Conservation (phyloP, 2,797 vertebrate genomes). For the Sebastes miniatus region DNA sequence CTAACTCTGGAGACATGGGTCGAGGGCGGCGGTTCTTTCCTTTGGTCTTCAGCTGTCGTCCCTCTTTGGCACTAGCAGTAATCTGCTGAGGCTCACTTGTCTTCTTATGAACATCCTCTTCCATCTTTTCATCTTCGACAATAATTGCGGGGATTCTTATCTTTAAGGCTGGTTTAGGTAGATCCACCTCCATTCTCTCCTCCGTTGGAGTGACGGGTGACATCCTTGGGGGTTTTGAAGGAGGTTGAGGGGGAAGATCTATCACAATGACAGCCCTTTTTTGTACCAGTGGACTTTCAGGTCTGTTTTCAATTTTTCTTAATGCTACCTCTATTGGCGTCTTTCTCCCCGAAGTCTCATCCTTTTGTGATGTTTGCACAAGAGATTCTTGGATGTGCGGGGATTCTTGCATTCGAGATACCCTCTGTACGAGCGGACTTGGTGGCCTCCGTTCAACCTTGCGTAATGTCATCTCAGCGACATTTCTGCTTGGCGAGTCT, state of each 20-base stretch:
- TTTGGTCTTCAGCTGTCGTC: slow-evolving; percentile 82
- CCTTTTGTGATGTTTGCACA: slow-evolving; percentile 49
- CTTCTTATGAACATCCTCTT: slow-evolving; percentile 50
- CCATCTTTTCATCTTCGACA: slow-evolving; percentile 81
- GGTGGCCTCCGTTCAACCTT: slow-evolving; percentile 79
- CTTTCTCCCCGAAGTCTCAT: slow-evolving; percentile 68
- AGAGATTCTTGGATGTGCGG: slow-evolving; percentile 52
- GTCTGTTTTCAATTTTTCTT: slow-evolving; percentile 79
- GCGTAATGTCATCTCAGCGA: slow-evolving; percentile 74
- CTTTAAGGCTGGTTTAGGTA: slow-evolving; percentile 45
- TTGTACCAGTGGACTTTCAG: slow-evolving; percentile 81
- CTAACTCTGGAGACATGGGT: slow-evolving; percentile 92
- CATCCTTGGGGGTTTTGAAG: slow-evolving; percentile 62
- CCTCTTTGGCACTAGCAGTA: slow-evolving; percentile 55
- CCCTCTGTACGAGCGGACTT: slow-evolving; percentile 82
- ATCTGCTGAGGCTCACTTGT: slow-evolving; percentile 54
- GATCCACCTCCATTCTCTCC: slow-evolving; percentile 81
- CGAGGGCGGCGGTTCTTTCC: slow-evolving; percentile 88
- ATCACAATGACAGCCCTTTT: slow-evolving; percentile 58
- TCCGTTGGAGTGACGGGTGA: slow-evolving; percentile 51
- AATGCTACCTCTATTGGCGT: slow-evolving; percentile 73
- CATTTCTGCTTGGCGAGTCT: slow-evolving; percentile 70
- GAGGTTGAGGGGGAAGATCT: slow-evolving; percentile 57
- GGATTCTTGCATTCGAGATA: slow-evolving; percentile 76
- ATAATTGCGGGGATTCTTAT: slow-evolving; percentile 80